Evolutionary conservation across 2,888 invertebrate species (phyloP).

Genomic region (Apodemia hepburni): DNA sequence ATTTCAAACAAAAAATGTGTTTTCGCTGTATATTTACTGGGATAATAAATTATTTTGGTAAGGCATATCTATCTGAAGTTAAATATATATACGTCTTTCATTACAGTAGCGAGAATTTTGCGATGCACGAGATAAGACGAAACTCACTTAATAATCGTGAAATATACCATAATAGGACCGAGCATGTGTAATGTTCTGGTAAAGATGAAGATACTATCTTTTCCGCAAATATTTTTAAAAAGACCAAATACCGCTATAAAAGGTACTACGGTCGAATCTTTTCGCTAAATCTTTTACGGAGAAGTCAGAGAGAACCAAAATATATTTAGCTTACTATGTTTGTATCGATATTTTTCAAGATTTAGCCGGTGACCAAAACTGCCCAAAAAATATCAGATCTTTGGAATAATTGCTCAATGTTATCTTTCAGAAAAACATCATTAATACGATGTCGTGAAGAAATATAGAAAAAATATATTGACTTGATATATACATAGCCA

Average conservation of each 20-base stretch:
- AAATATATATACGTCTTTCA: conserved; percentile 11
- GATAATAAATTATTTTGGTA: not conserved
- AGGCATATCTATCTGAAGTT: conserved; percentile 5
- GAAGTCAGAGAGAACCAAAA: not conserved
- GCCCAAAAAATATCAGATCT: too few relatives aligned
- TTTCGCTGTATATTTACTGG: not conserved
- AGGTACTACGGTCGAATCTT: not conserved
- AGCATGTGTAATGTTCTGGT: conserved; percentile 12
- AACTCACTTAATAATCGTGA: conserved; percentile 6
- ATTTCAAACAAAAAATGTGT: too few relatives aligned
- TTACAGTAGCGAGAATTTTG: conserved; percentile 9
- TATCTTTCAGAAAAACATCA: too few relatives aligned
- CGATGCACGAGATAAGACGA: conserved; percentile 11
- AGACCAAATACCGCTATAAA: not conserved
- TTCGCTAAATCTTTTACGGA: not conserved
- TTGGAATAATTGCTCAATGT: too few relatives aligned
- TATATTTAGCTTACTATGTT: not conserved
- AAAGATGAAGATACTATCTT: conserved; percentile 10
- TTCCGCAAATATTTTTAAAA: conserved; percentile 10
- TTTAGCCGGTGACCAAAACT: too few relatives aligned
- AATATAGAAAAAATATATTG: too few relatives aligned
- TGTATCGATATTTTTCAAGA: too few relatives aligned
- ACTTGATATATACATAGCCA: too few relatives aligned
- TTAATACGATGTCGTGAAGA: too few relatives aligned
- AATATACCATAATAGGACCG: conserved; percentile 12